Percentiles rank a stretch among this genome's conserved stretches.
phyloP scores from a whole-genome alignment of 1,140 invertebrate genomes.

The Coptotermes formosanus region DNA sequence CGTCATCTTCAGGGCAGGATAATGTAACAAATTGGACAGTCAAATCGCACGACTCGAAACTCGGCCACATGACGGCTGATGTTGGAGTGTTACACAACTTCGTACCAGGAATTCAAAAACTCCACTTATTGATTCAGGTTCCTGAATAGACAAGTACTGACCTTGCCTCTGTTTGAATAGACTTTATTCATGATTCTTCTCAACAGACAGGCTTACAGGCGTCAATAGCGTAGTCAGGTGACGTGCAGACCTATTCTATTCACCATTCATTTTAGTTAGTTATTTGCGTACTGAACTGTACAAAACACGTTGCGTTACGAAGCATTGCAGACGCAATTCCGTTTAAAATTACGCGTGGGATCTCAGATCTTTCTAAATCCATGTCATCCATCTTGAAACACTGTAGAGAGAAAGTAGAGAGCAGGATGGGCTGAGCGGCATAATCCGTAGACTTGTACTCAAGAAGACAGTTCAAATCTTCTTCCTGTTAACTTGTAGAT shows the following conservation, averaged over 20 bases:
- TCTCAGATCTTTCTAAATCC: too few species aligned
- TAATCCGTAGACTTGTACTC: too few species aligned
- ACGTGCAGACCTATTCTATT: neutral
- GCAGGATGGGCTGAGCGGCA: too few species aligned
- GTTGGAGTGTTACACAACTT: neutral
- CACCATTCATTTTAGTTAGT: neutral
- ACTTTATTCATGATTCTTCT: neutral
- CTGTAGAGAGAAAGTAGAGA: too few species aligned
- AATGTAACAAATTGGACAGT: neutral
- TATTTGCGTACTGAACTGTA: neutral
- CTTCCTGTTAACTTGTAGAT: too few species aligned
- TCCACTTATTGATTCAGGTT: neutral
- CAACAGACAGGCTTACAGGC: neutral
- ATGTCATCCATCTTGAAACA: too few species aligned
- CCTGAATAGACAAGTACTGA: constrained; percentile 10
- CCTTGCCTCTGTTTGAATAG: constrained; percentile 15
- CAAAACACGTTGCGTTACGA: neutral
- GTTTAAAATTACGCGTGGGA: too few species aligned
- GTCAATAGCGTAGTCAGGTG: neutral
- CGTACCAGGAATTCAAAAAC: neutral
- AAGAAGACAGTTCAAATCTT: too few species aligned
- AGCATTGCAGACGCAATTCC: too few species aligned
- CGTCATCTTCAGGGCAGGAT: neutral
- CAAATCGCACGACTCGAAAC: neutral
- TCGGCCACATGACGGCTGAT: neutral